Conservation (phyloP, 1,140 invertebrate species). For the Maconellicoccus hirsutus region DNA sequence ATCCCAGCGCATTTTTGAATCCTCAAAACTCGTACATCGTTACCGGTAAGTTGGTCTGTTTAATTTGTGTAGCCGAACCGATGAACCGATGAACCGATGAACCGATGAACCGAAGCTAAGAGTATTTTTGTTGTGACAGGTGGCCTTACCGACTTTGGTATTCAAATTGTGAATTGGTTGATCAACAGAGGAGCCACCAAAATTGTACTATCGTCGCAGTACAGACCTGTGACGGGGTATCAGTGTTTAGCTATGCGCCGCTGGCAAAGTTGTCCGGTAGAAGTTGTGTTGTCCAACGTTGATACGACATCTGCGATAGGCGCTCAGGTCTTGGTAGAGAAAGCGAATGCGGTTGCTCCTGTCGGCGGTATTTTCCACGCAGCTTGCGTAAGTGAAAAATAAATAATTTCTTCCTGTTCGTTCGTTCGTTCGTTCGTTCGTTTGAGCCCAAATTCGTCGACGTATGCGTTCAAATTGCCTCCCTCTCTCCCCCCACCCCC, state of each 20-base stretch:
- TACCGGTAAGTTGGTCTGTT: constrained; percentile 36
- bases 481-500: too few species aligned
- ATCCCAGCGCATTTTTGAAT: constrained; percentile 75
- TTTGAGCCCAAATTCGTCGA: too few species aligned
- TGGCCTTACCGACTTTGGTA: constrained; percentile 86
- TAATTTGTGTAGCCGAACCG: too few species aligned
- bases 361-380: constrained; percentile 91
- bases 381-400: constrained; percentile 52
- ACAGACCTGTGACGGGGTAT: constrained; percentile 74
- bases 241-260: constrained; percentile 66
- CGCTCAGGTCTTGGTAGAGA: constrained; percentile 54
- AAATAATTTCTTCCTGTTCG: too few species aligned
- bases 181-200: constrained; percentile 67
- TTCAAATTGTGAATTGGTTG: constrained; percentile 88
- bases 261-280: constrained; percentile 57
- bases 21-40: constrained; percentile 78
- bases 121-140: constrained; percentile 39
- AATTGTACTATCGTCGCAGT: constrained; percentile 75
- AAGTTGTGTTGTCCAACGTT: constrained; percentile 54
- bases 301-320: constrained; percentile 50
- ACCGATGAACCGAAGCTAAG: background rate
- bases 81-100: background rate
- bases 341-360: constrained; percentile 55
- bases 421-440: too few species aligned
- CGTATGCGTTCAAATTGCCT: too few species aligned